A percentile compares a stretch with the other conserved stretches of the same genome.
These are phyloP conservation scores for Pampusana beccarii DNA, from an alignment of 2,113 vertebrate genomes.

Conservation along the genomic window DNA sequence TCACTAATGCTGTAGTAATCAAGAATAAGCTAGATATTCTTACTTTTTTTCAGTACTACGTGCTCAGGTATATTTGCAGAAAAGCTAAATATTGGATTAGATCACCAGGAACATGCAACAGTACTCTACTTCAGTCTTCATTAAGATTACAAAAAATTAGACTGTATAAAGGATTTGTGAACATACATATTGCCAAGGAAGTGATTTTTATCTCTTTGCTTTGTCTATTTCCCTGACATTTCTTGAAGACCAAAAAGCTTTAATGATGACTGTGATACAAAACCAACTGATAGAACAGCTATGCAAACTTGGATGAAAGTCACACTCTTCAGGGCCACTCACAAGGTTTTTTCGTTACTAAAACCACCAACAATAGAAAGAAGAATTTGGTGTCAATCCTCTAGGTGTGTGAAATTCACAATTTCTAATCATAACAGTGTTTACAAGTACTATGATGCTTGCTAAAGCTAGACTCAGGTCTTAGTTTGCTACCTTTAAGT, in stretches of 20 bases:
- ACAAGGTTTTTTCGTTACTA: background rate
- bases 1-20: background rate
- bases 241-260: background rate
- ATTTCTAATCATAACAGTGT: background rate
- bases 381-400: background rate
- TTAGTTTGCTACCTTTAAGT: background rate
- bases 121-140: background rate
- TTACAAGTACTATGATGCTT: rapidly evolving
- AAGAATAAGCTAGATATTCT: background rate
- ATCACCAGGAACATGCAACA: background rate
- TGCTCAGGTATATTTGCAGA: background rate
- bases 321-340: background rate
- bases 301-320: background rate
- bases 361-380: background rate
- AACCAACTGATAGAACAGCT: background rate
- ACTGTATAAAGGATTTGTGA: background rate
- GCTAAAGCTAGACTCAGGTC: background rate
- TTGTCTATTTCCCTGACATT: background rate
- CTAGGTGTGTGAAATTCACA: background rate
- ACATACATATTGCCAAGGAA: background rate
- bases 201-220: background rate
- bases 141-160: background rate
- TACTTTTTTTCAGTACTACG: background rate
- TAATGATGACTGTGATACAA: background rate
- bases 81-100: background rate